Evolutionary conservation across 1,140 invertebrate species (phyloP).

Genomic region (Nixonia krombeini): DNA sequence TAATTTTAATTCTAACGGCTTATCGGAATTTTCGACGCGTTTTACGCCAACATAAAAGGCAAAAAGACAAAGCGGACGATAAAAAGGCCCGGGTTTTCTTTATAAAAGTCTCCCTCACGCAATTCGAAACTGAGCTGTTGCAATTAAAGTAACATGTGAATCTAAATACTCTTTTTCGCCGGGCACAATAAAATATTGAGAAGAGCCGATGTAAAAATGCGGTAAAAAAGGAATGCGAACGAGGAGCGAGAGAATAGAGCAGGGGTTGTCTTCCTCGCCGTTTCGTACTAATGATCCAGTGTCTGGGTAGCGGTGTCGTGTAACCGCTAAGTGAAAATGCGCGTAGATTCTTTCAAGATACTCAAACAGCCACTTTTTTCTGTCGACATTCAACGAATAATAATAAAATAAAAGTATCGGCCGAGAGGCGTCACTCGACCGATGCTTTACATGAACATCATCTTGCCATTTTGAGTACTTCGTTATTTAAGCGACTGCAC

Average conservation of each 20-base stretch:
- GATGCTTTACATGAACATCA: slow-evolving; percentile 21
- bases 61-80: slow-evolving; percentile 38
- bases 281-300: slow-evolving; percentile 66
- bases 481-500: no score
- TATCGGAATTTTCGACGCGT: neutral
- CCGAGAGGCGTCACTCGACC: slow-evolving; percentile 29
- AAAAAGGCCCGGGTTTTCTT: no score
- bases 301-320: slow-evolving; percentile 62
- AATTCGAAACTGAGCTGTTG: no score
- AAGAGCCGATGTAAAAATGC: slow-evolving; percentile 38
- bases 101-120: no score
- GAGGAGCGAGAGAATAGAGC: slow-evolving; percentile 35
- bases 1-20: no score
- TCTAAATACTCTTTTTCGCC: no score
- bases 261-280: slow-evolving; percentile 53
- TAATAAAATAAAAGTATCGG: slow-evolving; percentile 46
- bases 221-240: slow-evolving; percentile 37
- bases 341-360: slow-evolving; percentile 66
- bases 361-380: slow-evolving; percentile 41
- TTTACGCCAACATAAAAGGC: slow-evolving; percentile 1
- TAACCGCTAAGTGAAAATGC: slow-evolving; percentile 70
- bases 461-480: slow-evolving; percentile 13
- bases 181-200: slow-evolving; percentile 43
- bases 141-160: no score
- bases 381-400: slow-evolving; percentile 33